phyloP scores from a whole-genome alignment of 2,888 invertebrate species.

The Monopis laevigella region DNA sequence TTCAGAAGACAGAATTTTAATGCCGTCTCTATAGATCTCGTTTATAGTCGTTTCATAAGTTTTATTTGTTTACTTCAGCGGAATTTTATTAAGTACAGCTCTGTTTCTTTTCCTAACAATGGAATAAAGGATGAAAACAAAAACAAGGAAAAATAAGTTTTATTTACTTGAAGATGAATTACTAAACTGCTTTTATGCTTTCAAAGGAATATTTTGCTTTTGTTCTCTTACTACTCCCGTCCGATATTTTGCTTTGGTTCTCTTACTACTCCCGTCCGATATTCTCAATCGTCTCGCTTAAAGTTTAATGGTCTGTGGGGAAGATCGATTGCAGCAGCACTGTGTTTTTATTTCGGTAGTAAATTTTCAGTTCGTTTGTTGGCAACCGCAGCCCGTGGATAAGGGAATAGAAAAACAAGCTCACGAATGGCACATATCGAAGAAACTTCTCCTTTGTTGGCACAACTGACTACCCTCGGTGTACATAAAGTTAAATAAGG shows the following conservation, averaged over 20 bases:
- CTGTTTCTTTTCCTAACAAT: too few relatives aligned
- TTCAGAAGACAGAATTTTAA: too few relatives aligned
- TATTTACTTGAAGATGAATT: conserved; percentile 6
- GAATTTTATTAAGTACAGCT: too few relatives aligned
- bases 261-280: conserved; percentile 42
- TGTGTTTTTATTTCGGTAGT: conserved; percentile 50
- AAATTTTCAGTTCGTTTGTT: conserved; percentile 41
- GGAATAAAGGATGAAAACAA: too few relatives aligned
- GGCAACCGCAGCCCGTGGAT: conserved; percentile 16
- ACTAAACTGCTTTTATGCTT: conserved; percentile 5
- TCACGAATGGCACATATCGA: background rate
- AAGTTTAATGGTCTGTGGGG: conserved; percentile 47
- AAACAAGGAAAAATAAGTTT: conserved; percentile 1
- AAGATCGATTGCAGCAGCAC: conserved; percentile 42
- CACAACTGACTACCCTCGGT: background rate
- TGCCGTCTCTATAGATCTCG: too few relatives aligned
- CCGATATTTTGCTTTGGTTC: conserved; percentile 42
- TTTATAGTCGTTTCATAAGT: too few relatives aligned
- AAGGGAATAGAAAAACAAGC: conserved; percentile 13
- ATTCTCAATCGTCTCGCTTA: conserved; percentile 41
- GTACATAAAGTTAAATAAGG: conserved; percentile 8
- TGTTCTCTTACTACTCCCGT: conserved; percentile 38
- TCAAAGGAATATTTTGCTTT: conserved; percentile 48
- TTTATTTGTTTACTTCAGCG: too few relatives aligned
- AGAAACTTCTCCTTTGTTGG: conserved; percentile 4